Evolutionary conservation across 2,797 vertebrate genomes (phyloP).

Genomic region (Micropoecilia bifurca): DNA sequence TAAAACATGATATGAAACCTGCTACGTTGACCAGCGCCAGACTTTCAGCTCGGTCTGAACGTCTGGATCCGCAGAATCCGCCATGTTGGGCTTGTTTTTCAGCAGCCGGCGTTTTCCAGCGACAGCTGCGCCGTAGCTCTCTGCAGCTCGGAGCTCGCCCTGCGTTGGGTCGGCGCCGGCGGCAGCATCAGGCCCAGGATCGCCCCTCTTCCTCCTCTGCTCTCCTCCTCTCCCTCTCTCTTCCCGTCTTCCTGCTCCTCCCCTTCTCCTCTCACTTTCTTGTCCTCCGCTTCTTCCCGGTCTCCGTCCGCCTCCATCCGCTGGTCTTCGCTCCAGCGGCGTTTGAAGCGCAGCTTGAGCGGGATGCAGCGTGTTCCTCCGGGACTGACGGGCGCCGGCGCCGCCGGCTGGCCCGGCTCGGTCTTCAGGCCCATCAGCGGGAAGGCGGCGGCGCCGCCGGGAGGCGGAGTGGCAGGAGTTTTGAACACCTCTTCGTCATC

Average conservation of each 20-base stretch:
- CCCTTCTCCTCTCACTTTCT: conserved; percentile 76
- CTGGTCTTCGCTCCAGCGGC: conserved; percentile 95
- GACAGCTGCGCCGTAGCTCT: conserved; percentile 91
- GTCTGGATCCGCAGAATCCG: conserved; percentile 12
- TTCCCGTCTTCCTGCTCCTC: conserved; percentile 43
- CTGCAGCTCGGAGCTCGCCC: conserved; percentile 90
- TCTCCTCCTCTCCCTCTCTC: conserved; percentile 42
- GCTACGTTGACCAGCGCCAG: conserved; percentile 11
- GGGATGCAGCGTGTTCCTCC: conserved; percentile 87
- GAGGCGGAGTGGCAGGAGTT: conserved; percentile 83
- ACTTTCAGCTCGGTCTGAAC: conserved; percentile 18
- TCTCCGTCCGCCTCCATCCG: conserved; percentile 87
- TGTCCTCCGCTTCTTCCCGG: conserved; percentile 84
- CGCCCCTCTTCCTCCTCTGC: conserved; percentile 52
- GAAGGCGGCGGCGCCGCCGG: conserved; percentile 45
- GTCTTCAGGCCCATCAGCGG: conserved; percentile 73
- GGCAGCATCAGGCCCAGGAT: conserved; percentile 67
- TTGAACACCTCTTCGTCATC: conserved; percentile 93
- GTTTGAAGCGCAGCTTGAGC: conserved; percentile 92
- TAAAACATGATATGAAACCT: conserved; percentile 13
- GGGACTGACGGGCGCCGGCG: conserved; percentile 74
- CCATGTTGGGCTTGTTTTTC: conserved; percentile 60
- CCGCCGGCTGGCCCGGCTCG: conserved; percentile 68
- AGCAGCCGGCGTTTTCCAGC: conserved; percentile 89
- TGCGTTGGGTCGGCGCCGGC: conserved; percentile 75